A percentile compares a stretch with the other conserved stretches of the same genome.
These are phyloP conservation scores for Hylaea fasciaria DNA, from an alignment of 2,888 invertebrate genomes.

Conservation along the genomic window DNA sequence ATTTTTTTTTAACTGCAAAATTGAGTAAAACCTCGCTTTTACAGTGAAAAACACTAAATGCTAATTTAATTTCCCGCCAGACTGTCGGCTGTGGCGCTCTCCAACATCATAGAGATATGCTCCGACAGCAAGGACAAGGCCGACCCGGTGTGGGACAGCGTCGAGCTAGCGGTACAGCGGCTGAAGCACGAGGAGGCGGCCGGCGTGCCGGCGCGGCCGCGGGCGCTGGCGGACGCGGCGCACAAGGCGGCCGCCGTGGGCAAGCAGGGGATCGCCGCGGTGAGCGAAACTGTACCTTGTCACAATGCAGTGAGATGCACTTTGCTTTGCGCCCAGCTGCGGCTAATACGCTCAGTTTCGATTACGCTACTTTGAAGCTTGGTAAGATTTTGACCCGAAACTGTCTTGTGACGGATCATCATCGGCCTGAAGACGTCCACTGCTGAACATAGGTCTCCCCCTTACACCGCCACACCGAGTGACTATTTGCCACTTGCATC, in stretches of 20 bases:
- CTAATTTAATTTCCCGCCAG: slow-evolving; percentile 44
- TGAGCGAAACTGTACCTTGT: slow-evolving; percentile 49
- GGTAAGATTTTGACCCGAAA: too few relatives aligned
- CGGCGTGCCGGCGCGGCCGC: slow-evolving; percentile 63
- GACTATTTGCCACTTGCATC: too few relatives aligned
- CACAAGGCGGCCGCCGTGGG: slow-evolving; percentile 60
- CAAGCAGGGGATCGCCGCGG: slow-evolving; percentile 67
- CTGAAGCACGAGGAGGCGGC: slow-evolving; percentile 58
- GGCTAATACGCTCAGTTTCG: too few relatives aligned
- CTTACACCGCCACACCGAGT: too few relatives aligned
- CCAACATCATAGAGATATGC: slow-evolving; percentile 70
- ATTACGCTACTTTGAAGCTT: too few relatives aligned
- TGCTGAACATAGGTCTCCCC: too few relatives aligned
- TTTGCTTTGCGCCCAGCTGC: not conserved
- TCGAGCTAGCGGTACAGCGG: slow-evolving; percentile 54
- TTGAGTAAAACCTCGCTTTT: too few relatives aligned
- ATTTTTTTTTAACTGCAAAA: too few relatives aligned
- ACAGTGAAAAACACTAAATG: too few relatives aligned
- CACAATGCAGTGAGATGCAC: too few relatives aligned
- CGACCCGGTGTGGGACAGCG: slow-evolving; percentile 62
- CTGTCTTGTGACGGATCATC: too few relatives aligned
- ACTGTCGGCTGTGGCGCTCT: slow-evolving; percentile 68
- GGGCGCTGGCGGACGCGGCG: slow-evolving; percentile 57
- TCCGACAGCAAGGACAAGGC: slow-evolving; percentile 57
- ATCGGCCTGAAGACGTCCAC: too few relatives aligned